A percentile compares a stretch with the other conserved stretches of the same genome.
Conservation (phyloP, 1,140 invertebrate genomes). For the Scaptomyza pallida region DNA sequence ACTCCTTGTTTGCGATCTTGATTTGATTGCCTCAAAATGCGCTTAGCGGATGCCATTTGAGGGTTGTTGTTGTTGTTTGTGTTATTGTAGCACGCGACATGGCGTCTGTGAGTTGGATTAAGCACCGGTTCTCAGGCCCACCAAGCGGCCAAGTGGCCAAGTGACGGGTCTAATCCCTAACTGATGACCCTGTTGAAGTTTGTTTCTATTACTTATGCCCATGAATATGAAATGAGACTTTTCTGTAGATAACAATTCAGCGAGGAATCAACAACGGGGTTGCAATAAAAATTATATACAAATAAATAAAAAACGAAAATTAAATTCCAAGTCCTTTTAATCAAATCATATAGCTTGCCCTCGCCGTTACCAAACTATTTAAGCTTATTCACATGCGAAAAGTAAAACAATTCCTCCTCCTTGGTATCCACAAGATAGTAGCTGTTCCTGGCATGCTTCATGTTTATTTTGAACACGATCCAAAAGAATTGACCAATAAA, state of each 20-base stretch:
- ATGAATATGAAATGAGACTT: conserved; percentile 56
- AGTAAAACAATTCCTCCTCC: too few relatives aligned
- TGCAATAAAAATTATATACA: too few relatives aligned
- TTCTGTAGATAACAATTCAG: background rate
- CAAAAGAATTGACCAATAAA: too few relatives aligned
- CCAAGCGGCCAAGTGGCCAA: conserved; percentile 29
- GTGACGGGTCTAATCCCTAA: conserved; percentile 34
- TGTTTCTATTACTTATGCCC: conserved; percentile 16
- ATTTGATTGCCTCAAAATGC: conserved; percentile 73
- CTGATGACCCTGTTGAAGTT: conserved; percentile 30
- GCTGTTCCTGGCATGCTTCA: too few relatives aligned
- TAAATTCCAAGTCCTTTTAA: too few relatives aligned
- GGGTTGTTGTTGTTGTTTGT: conserved; percentile 27
- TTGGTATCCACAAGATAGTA: too few relatives aligned
- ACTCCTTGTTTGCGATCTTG: conserved; percentile 31
- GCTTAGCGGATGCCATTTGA: conserved; percentile 51
- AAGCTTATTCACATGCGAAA: too few relatives aligned
- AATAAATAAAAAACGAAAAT: too few relatives aligned
- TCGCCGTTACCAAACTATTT: too few relatives aligned
- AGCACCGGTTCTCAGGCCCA: conserved; percentile 55
- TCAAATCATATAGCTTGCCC: too few relatives aligned
- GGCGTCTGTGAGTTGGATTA: conserved; percentile 67
- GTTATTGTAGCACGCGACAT: conserved; percentile 19
- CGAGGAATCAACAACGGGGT: background rate
- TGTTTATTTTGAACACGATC: too few relatives aligned